These are phyloP conservation scores for Diplodus puntazzo DNA, from an alignment of 2,797 vertebrate genomes.

Conservation along the genomic window DNA sequence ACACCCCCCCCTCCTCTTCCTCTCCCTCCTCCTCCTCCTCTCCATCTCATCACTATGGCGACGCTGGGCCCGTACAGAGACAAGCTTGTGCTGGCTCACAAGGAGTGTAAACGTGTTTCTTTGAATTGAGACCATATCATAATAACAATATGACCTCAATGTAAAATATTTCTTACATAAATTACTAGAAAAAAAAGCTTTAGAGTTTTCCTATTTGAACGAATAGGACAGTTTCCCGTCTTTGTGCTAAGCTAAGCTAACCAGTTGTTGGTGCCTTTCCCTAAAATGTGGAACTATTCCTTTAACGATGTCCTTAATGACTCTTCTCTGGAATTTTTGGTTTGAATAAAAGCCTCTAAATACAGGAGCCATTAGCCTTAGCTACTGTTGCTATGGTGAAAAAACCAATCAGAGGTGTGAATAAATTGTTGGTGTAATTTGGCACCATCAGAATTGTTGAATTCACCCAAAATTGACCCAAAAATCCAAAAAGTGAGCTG, in stretches of 20 bases:
- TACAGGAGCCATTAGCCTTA: background rate
- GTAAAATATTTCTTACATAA: background rate
- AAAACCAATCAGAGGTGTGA: background rate
- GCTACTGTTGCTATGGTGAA: constrained; percentile 10
- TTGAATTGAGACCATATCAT: constrained; percentile 25
- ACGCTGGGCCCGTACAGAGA: constrained; percentile 70
- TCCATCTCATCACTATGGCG: constrained; percentile 80
- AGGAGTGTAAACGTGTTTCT: constrained; percentile 45
- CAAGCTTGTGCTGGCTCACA: constrained; percentile 64
- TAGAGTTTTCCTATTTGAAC: background rate
- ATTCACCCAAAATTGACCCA: background rate
- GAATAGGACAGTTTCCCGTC: background rate
- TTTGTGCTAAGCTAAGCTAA: background rate
- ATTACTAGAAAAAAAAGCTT: too few relatives aligned
- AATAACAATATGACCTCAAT: background rate
- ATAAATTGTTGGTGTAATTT: background rate
- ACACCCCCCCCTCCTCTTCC: constrained; percentile 27
- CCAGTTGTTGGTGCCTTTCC: background rate
- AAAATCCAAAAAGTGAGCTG: background rate
- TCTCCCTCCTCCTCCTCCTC: constrained; percentile 52
- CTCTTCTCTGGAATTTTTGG: background rate
- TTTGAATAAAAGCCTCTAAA: background rate
- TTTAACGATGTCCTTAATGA: background rate
- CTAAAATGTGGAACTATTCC: constrained; percentile 10
- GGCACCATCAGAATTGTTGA: background rate